phyloP scores from a whole-genome alignment of 2,113 vertebrate genomes.

The Pardalotus punctatus region DNA sequence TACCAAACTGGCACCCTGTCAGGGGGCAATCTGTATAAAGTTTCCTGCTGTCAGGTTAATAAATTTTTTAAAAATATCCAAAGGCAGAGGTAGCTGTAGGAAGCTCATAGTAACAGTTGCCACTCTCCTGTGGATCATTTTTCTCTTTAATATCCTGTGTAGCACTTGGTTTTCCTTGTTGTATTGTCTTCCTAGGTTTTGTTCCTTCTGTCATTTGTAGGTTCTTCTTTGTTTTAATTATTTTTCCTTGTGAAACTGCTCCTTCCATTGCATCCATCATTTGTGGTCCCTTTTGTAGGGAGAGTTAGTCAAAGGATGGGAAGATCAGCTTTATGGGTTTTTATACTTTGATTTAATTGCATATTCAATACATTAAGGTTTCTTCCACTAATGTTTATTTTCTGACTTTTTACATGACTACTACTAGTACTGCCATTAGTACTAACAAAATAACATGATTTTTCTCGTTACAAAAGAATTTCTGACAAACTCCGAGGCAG shows the following conservation, averaged over 20 bases:
- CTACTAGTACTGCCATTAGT: background rate
- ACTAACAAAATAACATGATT: background rate
- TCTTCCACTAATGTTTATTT: background rate
- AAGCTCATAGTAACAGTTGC: slow-evolving; percentile 75
- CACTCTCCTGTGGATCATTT: slow-evolving; percentile 77
- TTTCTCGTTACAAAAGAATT: background rate
- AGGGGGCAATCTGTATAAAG: slow-evolving; percentile 78
- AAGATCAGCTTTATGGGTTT: background rate
- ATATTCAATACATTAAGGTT: background rate
- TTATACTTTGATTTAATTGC: background rate
- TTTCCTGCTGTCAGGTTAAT: slow-evolving; percentile 85
- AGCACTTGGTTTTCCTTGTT: slow-evolving; percentile 41
- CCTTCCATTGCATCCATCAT: background rate
- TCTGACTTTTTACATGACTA: background rate
- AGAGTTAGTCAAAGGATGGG: background rate
- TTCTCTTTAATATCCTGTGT: slow-evolving; percentile 71
- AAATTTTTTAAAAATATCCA: slow-evolving; percentile 84
- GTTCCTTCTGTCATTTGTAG: background rate
- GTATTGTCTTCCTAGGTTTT: slow-evolving; percentile 23
- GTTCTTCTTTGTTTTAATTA: slow-evolving; percentile 23
- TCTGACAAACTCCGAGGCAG: background rate
- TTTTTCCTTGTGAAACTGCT: background rate
- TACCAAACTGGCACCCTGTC: slow-evolving; percentile 69
- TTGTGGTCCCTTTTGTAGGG: background rate
- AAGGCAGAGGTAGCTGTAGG: slow-evolving; percentile 80